Evolutionary conservation across 1,140 invertebrate species (phyloP).

Genomic region (Drosophila funebris): DNA sequence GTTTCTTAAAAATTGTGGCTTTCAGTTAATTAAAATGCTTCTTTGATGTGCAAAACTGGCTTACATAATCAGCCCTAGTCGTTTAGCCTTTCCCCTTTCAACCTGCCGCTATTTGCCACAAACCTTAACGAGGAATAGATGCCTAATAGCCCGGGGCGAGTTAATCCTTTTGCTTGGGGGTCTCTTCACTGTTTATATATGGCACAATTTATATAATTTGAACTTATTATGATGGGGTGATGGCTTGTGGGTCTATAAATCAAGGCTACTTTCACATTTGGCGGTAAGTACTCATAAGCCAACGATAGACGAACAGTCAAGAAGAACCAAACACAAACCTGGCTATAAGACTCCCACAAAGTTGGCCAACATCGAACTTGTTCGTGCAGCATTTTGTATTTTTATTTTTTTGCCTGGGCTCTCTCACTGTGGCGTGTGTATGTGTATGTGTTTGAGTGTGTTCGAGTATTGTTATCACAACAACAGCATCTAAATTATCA

Average conservation of each 20-base stretch:
- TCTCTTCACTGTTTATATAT: constrained; percentile 12
- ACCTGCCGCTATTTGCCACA: constrained; percentile 1
- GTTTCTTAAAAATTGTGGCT: not conserved
- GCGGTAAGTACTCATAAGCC: constrained; percentile 16
- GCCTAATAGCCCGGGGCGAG: constrained; percentile 18
- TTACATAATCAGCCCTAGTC: not conserved
- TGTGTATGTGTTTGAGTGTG: constrained; percentile 26
- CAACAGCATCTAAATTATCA: constrained; percentile 59
- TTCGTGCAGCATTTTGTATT: constrained; percentile 37
- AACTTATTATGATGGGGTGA: constrained; percentile 63
- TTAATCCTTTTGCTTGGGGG: constrained; percentile 49
- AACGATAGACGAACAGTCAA: not conserved
- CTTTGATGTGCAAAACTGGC: constrained; percentile 22
- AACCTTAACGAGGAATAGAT: constrained; percentile 38
- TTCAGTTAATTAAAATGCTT: constrained; percentile 16
- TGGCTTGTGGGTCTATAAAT: constrained; percentile 54
- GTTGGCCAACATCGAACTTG: constrained; percentile 67
- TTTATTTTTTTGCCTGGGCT: constrained; percentile 13
- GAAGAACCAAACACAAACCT: not conserved
- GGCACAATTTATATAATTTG: constrained; percentile 73
- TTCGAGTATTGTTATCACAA: constrained; percentile 54
- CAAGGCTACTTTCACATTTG: constrained; percentile 57
- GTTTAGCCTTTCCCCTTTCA: not conserved
- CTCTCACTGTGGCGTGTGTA: constrained; percentile 10
- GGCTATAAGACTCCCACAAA: constrained; percentile 24